Percentiles rank a stretch among this genome's conserved stretches.
phyloP scores from a whole-genome alignment of 2,113 vertebrate genomes.

The Agapornis roseicollis region DNA sequence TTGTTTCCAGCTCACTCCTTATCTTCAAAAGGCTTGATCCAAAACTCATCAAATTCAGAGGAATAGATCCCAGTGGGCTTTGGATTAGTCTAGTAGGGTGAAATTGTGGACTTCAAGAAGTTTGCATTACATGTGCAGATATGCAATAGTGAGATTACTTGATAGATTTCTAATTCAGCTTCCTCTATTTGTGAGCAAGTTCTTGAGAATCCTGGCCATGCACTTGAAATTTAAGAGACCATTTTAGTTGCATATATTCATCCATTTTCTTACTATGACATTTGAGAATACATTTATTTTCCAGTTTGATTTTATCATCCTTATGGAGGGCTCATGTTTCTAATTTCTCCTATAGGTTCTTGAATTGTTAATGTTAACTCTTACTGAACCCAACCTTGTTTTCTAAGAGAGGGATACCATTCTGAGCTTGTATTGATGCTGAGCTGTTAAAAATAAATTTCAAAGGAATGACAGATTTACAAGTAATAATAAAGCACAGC shows the following conservation, averaged over 20 bases:
- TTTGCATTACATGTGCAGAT: conserved; percentile 47
- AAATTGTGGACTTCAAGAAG: conserved; percentile 56
- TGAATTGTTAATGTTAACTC: conserved; percentile 75
- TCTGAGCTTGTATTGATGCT: neutral
- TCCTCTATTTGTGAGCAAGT: conserved; percentile 38
- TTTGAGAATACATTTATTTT: conserved; percentile 40
- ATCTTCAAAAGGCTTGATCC: conserved; percentile 65
- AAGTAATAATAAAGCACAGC: neutral
- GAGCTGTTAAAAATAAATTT: neutral
- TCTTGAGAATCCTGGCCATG: conserved; percentile 47
- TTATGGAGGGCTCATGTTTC: conserved; percentile 66
- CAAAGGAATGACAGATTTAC: neutral
- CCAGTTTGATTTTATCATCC: conserved; percentile 67
- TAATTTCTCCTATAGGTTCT: conserved; percentile 70
- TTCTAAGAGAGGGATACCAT: conserved; percentile 28
- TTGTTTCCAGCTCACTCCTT: conserved; percentile 64
- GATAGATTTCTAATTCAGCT: conserved; percentile 61
- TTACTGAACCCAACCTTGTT: conserved; percentile 58
- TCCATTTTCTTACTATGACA: conserved; percentile 44
- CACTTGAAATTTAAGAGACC: conserved; percentile 66
- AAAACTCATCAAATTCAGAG: conserved; percentile 68
- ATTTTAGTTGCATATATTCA: conserved; percentile 46
- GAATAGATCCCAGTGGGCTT: conserved; percentile 60
- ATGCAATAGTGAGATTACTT: conserved; percentile 38
- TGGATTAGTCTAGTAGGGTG: conserved; percentile 62